Conservation (phyloP, 2,113 vertebrate species). For the Myrmophylax atrothorax region DNA sequence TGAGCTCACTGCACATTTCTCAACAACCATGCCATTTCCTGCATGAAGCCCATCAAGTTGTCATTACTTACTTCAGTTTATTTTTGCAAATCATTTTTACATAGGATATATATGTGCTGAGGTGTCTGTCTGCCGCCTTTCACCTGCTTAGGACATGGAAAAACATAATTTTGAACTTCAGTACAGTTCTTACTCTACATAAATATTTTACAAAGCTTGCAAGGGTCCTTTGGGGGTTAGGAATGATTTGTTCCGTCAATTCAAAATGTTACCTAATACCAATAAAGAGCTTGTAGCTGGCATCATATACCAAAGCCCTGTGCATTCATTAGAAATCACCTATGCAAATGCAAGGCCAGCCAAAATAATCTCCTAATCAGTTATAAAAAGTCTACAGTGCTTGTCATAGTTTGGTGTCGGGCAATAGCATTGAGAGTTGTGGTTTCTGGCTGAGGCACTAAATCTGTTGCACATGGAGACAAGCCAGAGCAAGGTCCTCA, state of each 20-base stretch:
- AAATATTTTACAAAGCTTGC: background rate
- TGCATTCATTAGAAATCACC: slow-evolving; percentile 52
- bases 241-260: background rate
- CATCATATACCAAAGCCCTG: background rate
- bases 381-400: slow-evolving; percentile 43
- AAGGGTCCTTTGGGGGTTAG: slow-evolving; percentile 15
- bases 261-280: slow-evolving; percentile 50
- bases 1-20: slow-evolving; percentile 6
- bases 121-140: slow-evolving; percentile 37
- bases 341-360: slow-evolving; percentile 42
- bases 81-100: slow-evolving; percentile 28
- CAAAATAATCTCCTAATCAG: slow-evolving; percentile 71
- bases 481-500: slow-evolving; percentile 22
- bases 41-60: slow-evolving; percentile 16
- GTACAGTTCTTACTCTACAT: background rate
- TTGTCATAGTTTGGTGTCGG: slow-evolving; percentile 51
- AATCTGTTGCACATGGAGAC: slow-evolving; percentile 54
- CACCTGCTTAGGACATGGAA: slow-evolving; percentile 8
- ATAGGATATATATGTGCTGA: background rate
- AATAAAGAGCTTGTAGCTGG: slow-evolving; percentile 61
- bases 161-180: background rate
- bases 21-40: background rate
- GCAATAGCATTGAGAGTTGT: slow-evolving; percentile 55
- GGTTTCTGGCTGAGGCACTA: slow-evolving; percentile 59
- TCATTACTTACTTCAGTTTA: slow-evolving; percentile 29